phyloP scores from a whole-genome alignment of 2,113 vertebrate species.

The Corvus hawaiiensis region DNA sequence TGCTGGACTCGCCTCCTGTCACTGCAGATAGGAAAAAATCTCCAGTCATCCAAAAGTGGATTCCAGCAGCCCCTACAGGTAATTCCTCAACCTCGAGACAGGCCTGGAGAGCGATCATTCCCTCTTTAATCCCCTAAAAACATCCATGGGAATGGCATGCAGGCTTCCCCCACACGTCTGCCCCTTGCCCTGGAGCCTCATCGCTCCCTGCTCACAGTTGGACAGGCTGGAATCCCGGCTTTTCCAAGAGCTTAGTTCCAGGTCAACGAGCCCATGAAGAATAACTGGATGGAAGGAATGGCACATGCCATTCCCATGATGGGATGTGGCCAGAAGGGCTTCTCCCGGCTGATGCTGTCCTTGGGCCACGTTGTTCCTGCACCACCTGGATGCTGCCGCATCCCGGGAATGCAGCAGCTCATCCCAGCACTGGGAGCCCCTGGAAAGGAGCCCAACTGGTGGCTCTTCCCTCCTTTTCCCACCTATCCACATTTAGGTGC shows the following conservation, averaged over 20 bases:
- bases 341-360: neutral
- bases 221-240: neutral
- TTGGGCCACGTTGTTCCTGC: neutral
- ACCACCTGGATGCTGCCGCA: neutral
- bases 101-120: neutral
- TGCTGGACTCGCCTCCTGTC: neutral
- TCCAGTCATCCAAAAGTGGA: constrained; percentile 30
- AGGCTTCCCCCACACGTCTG: neutral
- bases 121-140: constrained; percentile 9
- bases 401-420: neutral
- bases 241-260: neutral
- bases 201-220: accelerated
- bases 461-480: neutral
- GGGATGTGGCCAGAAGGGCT: neutral
- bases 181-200: neutral
- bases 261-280: neutral
- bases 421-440: neutral
- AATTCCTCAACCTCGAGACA: constrained; percentile 6
- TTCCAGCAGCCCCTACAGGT: neutral
- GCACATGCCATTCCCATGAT: neutral
- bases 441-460: neutral
- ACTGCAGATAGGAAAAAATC: neutral
- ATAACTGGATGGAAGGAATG: neutral
- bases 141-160: neutral
- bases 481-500: accelerated